Evolutionary conservation across 1,140 invertebrate genomes (phyloP).

Genomic region (Pissodes strobi): DNA sequence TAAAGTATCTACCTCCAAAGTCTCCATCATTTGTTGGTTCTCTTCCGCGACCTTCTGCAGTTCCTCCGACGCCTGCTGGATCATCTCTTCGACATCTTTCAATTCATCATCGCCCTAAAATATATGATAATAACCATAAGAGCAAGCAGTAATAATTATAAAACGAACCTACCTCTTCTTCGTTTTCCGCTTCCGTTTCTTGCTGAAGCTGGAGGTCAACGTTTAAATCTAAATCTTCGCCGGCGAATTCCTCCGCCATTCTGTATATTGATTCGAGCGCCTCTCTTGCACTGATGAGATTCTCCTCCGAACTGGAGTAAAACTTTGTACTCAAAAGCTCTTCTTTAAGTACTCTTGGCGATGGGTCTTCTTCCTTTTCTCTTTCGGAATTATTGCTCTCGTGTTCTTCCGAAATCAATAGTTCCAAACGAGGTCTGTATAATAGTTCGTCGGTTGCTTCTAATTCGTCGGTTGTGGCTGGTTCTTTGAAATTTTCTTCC

Average conservation of each 20-base stretch:
- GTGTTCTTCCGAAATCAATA: constrained; percentile 38
- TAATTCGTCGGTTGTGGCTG: constrained; percentile 64
- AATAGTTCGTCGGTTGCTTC: constrained; percentile 55
- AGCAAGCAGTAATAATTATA: no score
- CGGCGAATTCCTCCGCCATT: constrained; percentile 25
- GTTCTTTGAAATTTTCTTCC: constrained; percentile 55
- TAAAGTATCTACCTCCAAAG: constrained; percentile 20
- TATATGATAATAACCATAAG: no score
- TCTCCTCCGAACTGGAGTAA: constrained; percentile 1
- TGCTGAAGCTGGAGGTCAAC: no score
- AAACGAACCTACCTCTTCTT: no score
- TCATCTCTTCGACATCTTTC: constrained; percentile 46
- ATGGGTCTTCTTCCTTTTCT: constrained; percentile 48
- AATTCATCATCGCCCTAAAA: constrained; percentile 42
- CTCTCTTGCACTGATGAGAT: constrained; percentile 1
- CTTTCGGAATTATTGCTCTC: no score
- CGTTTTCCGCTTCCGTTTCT: no score
- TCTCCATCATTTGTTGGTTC: constrained; percentile 39
- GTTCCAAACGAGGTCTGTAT: constrained; percentile 40
- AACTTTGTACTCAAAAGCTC: neutral
- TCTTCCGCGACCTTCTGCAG: constrained; percentile 45
- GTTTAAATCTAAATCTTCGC: constrained; percentile 15
- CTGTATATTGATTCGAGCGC: neutral
- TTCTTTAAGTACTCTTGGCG: neutral
- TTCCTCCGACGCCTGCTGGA: constrained; percentile 44